phyloP scores from a whole-genome alignment of 2,113 vertebrate species.

The Mobula hypostoma region DNA sequence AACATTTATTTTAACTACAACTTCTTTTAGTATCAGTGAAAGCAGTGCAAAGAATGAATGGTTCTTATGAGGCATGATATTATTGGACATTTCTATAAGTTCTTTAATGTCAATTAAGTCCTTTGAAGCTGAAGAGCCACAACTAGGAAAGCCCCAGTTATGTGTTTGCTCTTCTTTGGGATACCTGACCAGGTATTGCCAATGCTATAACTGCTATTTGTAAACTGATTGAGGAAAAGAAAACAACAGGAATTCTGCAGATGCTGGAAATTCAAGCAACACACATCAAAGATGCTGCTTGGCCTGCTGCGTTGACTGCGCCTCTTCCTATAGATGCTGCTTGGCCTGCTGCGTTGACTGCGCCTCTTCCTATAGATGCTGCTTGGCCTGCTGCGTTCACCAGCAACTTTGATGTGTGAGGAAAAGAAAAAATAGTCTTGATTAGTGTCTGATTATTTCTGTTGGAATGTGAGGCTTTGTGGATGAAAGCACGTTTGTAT shows the following conservation, averaged over 20 bases:
- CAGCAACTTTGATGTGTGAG: no score
- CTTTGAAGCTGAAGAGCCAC: neutral
- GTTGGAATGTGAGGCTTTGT: neutral
- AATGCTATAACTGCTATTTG: neutral
- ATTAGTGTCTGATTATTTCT: neutral
- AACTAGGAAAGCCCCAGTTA: neutral
- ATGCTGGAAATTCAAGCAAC: no score
- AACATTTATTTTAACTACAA: neutral
- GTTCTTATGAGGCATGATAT: neutral
- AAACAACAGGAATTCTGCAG: no score
- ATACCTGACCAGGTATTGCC: neutral
- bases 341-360: no score
- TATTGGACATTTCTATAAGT: neutral
- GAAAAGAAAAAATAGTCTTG: neutral
- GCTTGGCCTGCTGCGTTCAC: no score
- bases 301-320: no score
- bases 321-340: no score
- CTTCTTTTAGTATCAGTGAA: neutral
- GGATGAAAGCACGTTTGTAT: neutral
- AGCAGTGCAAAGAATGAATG: neutral
- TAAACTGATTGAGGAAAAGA: neutral
- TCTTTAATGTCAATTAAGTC: neutral
- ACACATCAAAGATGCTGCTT: no score
- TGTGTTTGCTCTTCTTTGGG: neutral
- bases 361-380: no score